A percentile compares a stretch with the other conserved stretches of the same genome.
These are phyloP conservation scores for Drosophila planitibia DNA, from an alignment of 2,888 invertebrate species.

Conservation along the genomic window DNA sequence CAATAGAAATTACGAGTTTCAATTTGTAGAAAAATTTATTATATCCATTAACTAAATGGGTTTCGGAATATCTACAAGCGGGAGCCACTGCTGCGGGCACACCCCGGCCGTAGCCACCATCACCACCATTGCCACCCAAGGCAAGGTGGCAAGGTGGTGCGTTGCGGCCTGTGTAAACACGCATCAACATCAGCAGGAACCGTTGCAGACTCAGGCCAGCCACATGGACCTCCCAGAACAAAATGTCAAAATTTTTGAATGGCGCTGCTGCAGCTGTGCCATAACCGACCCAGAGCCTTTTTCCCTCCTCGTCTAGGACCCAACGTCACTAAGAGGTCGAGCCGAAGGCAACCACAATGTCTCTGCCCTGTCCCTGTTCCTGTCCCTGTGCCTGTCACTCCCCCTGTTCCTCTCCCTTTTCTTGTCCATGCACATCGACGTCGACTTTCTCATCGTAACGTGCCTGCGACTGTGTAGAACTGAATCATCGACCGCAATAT, in stretches of 20 bases:
- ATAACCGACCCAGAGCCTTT: slow-evolving; percentile 26
- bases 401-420: slow-evolving; percentile 9
- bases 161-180: slow-evolving; percentile 62
- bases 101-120: not conserved
- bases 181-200: slow-evolving; percentile 62
- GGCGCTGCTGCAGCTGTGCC: slow-evolving; percentile 70
- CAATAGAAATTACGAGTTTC: slow-evolving; percentile 85
- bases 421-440: slow-evolving; percentile 3
- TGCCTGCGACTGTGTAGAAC: slow-evolving; percentile 47
- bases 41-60: slow-evolving; percentile 85
- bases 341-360: slow-evolving; percentile 59
- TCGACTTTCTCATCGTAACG: slow-evolving; percentile 28
- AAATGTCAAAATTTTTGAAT: slow-evolving; percentile 79
- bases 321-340: slow-evolving; percentile 49
- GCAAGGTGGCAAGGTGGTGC: slow-evolving; percentile 54
- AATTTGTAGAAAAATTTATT: slow-evolving; percentile 85
- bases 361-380: slow-evolving; percentile 9
- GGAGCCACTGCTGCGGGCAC: slow-evolving; percentile 24
- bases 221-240: slow-evolving; percentile 66
- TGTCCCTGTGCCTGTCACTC: not conserved
- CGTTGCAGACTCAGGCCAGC: slow-evolving; percentile 56
- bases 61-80: slow-evolving; percentile 74
- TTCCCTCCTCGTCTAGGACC: slow-evolving; percentile 19
- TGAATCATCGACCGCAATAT: slow-evolving; percentile 80
- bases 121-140: slow-evolving; percentile 7